Conservation (phyloP, 2,797 vertebrate species). For the Moxostoma hubbsi region DNA sequence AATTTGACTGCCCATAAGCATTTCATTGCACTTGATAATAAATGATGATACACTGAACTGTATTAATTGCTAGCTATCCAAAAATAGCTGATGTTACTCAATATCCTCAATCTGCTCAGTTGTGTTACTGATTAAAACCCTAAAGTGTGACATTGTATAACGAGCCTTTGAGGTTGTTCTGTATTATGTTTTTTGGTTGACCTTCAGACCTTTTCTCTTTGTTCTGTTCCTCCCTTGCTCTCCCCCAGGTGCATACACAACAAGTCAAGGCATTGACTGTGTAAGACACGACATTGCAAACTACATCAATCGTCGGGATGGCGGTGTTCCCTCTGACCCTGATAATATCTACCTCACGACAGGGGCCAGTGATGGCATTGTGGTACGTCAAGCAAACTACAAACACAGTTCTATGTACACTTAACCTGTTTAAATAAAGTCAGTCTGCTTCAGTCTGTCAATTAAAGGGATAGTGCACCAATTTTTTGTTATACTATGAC, state of each 20-base stretch:
- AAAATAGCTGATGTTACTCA: not conserved
- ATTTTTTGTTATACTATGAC: too few species aligned
- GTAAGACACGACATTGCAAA: constrained; percentile 84
- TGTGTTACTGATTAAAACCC: not conserved
- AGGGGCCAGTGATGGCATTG: constrained; percentile 88
- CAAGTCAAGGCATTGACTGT: constrained; percentile 85
- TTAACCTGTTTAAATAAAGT: too few species aligned
- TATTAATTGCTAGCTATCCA: not conserved
- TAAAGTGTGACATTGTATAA: not conserved
- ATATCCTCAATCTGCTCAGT: not conserved
- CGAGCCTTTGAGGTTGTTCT: not conserved
- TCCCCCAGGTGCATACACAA: constrained; percentile 73
- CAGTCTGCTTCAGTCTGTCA: too few species aligned
- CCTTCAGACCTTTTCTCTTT: not conserved
- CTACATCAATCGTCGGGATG: constrained; percentile 85
- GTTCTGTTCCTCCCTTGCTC: not conserved
- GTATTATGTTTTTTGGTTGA: not conserved
- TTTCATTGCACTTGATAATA: too few species aligned
- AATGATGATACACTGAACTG: not conserved
- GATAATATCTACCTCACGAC: constrained; percentile 88
- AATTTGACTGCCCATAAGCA: too few species aligned
- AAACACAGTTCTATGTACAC: constrained; percentile 17
- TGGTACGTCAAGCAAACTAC: constrained; percentile 73
- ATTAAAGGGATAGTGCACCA: too few species aligned
- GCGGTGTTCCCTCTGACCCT: constrained; percentile 80